These are phyloP conservation scores for Dendrophyllia cribrosa DNA, from an alignment of 64 coral and sea anemone genomes.

Conservation along the genomic window DNA sequence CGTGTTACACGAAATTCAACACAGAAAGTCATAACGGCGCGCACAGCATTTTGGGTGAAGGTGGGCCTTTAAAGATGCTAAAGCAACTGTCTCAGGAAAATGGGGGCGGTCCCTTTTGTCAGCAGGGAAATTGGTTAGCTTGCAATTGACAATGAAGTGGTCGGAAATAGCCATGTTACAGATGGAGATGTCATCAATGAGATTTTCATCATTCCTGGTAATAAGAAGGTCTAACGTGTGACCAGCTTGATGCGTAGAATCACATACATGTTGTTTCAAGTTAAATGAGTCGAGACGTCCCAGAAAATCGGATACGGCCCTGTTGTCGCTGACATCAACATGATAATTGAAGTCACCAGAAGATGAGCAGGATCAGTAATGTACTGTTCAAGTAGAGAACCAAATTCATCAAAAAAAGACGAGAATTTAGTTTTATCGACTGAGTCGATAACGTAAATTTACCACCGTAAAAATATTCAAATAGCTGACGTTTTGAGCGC, in stretches of 20 bases:
- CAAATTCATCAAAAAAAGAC: no score
- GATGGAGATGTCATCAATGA: neutral
- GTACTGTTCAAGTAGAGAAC: constrained; percentile 11
- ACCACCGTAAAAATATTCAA: no score
- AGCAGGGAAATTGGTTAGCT: neutral
- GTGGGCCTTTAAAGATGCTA: no score
- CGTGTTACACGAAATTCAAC: no score
- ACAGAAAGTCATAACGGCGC: no score
- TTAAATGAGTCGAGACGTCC: constrained; percentile 24
- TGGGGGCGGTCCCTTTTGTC: no score
- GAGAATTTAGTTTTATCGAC: no score
- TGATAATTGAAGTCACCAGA: constrained; percentile 47
- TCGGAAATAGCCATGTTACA: neutral
- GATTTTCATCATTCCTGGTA: neutral
- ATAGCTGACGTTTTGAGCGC: no score
- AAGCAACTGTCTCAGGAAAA: no score
- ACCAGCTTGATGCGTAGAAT: neutral
- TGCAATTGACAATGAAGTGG: neutral
- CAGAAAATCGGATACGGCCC: neutral
- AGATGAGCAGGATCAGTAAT: constrained; percentile 2
- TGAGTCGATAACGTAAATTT: no score
- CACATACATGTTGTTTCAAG: constrained; percentile 37
- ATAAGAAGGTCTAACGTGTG: neutral
- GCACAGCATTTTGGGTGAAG: no score
- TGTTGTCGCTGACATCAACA: neutral